Percentiles rank a stretch among this genome's conserved stretches.
Evolutionary conservation across 2,797 vertebrate genomes (phyloP).

Genomic region (Schizothorax lantsangensis): DNA sequence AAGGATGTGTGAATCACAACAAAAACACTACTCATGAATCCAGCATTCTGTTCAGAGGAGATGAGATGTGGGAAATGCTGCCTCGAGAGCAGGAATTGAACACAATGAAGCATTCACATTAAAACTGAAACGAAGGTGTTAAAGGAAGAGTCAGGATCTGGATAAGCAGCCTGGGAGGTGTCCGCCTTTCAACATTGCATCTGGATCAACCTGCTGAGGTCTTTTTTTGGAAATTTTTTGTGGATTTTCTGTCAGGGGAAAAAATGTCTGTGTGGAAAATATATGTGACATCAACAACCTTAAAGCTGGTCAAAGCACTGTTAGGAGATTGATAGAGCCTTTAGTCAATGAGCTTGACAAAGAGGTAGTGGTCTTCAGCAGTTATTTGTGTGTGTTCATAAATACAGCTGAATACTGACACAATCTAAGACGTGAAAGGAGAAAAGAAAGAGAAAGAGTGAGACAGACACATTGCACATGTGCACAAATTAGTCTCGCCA

Average conservation of each 20-base stretch:
- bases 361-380: constrained; percentile 33
- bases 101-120: constrained; percentile 16
- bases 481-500: constrained; percentile 39
- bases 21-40: constrained; percentile 20
- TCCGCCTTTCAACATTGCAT: constrained; percentile 16
- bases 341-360: constrained; percentile 32
- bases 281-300: constrained; percentile 27
- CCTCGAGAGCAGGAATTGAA: not conserved
- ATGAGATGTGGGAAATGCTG: not conserved
- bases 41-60: not conserved
- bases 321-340: constrained; percentile 22
- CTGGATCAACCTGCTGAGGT: constrained; percentile 6
- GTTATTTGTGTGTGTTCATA: constrained; percentile 4
- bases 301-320: constrained; percentile 33
- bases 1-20: constrained; percentile 24
- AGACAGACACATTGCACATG: constrained; percentile 44
- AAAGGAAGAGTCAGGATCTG: constrained; percentile 1
- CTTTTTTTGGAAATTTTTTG: not conserved
- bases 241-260: constrained; percentile 24
- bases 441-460: constrained; percentile 30
- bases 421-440: not conserved
- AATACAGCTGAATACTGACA: constrained; percentile 20
- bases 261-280: constrained; percentile 13
- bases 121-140: not conserved
- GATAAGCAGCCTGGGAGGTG: not conserved